These are phyloP conservation scores for Pollenia griseotomentosa DNA, from an alignment of 2,888 invertebrate species.

Conservation along the genomic window DNA sequence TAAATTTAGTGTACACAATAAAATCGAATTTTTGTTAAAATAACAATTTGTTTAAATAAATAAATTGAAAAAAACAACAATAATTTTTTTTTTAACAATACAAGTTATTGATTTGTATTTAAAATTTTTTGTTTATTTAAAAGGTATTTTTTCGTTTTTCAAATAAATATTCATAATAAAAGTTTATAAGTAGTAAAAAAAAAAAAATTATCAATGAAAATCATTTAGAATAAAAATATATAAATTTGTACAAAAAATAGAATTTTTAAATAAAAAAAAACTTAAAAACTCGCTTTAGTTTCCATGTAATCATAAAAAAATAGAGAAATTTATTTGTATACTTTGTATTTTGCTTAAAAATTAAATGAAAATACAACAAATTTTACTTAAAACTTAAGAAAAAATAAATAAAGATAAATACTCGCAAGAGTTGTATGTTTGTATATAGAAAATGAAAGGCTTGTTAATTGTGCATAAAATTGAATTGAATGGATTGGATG, in stretches of 20 bases:
- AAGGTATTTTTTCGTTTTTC: conserved; percentile 21
- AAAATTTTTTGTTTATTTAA: conserved; percentile 53
- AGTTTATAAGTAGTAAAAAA: conserved; percentile 27
- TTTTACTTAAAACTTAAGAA: conserved; percentile 25
- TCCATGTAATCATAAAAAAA: background rate
- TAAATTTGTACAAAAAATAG: conserved; percentile 52
- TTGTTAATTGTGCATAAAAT: conserved; percentile 76
- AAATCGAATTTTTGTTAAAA: too few species aligned
- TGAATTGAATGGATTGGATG: conserved; percentile 60
- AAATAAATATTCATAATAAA: conserved; percentile 38
- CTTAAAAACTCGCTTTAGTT: conserved; percentile 25
- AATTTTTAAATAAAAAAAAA: background rate
- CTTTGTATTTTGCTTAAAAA: conserved; percentile 3
- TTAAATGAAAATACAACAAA: background rate
- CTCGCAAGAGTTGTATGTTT: conserved; percentile 17
- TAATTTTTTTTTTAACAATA: conserved; percentile 46
- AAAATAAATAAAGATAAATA: conserved; percentile 44
- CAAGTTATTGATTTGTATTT: conserved; percentile 72
- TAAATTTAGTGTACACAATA: too few species aligned
- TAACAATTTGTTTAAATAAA: background rate
- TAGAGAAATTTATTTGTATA: conserved; percentile 20
- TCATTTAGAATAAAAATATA: conserved; percentile 9
- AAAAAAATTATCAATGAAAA: conserved; percentile 7
- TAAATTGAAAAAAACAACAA: conserved; percentile 52
- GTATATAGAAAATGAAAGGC: conserved; percentile 77